A percentile compares a stretch with the other conserved stretches of the same genome.
Evolutionary conservation across 2,113 vertebrate species (phyloP).

Genomic region (Pelvicachromis taeniatus): DNA sequence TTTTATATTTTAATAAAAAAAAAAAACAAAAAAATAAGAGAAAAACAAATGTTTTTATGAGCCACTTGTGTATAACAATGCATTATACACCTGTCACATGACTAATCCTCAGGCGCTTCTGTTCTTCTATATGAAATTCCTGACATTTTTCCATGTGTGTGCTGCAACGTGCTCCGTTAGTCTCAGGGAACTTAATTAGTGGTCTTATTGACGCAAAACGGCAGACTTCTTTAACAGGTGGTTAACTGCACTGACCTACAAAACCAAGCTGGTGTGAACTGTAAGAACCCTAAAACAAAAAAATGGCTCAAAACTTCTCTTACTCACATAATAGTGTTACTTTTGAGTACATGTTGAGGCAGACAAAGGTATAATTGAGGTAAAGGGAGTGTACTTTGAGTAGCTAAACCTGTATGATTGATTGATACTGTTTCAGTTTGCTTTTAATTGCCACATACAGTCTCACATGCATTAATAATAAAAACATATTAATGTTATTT

Average conservation of each 20-base stretch:
- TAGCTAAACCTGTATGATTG: background rate
- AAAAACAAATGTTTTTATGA: background rate
- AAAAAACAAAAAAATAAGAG: too few relatives aligned
- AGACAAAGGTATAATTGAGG: background rate
- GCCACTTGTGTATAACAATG: slow-evolving; percentile 11
- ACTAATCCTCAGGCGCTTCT: slow-evolving; percentile 54
- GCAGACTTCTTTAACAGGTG: slow-evolving; percentile 27
- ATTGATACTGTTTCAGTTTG: background rate
- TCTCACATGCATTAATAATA: background rate
- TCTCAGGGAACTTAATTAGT: slow-evolving; percentile 50
- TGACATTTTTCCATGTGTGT: slow-evolving; percentile 51
- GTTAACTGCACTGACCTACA: slow-evolving; percentile 12
- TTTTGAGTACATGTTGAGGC: background rate
- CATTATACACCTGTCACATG: slow-evolving; percentile 53
- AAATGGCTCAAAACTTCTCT: background rate
- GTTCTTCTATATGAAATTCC: slow-evolving; percentile 55
- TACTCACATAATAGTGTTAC: background rate
- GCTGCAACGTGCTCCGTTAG: slow-evolving; percentile 14
- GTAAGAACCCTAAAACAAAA: background rate
- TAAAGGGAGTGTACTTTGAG: background rate
- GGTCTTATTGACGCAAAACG: slow-evolving; percentile 20
- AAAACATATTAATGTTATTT: background rate
- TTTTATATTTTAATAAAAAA: too few relatives aligned
- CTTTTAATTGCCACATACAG: background rate
- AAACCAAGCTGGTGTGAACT: background rate